Conservation (phyloP, 2,888 invertebrate genomes). For the Caenorhabditis becei region DNA sequence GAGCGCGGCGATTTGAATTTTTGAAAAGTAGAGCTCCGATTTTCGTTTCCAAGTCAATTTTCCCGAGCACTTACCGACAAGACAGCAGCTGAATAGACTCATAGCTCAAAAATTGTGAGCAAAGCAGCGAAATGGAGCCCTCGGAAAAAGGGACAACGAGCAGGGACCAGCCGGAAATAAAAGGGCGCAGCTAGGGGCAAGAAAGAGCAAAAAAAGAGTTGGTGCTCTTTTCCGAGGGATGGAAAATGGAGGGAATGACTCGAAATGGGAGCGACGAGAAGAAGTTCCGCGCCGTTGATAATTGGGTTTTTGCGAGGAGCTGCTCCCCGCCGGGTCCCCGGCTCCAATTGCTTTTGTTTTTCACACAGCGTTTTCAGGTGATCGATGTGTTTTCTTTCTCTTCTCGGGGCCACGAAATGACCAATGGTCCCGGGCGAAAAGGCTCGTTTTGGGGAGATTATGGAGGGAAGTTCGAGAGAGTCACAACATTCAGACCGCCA, state of each 20-base stretch:
- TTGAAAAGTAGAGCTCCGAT: too few relatives aligned
- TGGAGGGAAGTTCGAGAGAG: too few relatives aligned
- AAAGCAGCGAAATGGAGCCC: constrained; percentile 8
- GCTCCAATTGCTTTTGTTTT: constrained; percentile 20
- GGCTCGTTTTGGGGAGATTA: too few relatives aligned
- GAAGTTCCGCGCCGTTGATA: constrained; percentile 54
- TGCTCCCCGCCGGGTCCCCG: background rate
- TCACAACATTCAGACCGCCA: too few relatives aligned
- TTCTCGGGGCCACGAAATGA: background rate
- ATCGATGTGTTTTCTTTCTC: constrained; percentile 10
- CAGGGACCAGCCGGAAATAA: constrained; percentile 18
- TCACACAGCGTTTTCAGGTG: constrained; percentile 6
- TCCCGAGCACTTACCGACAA: constrained; percentile 45
- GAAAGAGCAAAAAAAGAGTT: constrained; percentile 25
- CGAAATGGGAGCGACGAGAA: background rate
- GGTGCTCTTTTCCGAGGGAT: background rate
- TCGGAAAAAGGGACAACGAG: constrained; percentile 10
- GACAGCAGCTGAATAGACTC: constrained; percentile 51
- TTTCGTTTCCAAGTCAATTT: too few relatives aligned
- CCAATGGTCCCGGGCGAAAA: background rate
- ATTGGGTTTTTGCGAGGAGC: constrained; percentile 50
- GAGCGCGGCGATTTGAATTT: too few relatives aligned
- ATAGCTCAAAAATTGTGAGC: constrained; percentile 9
- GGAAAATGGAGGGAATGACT: background rate
- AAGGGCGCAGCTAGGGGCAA: background rate